Base-by-base conservation (phyloP, 2,888 invertebrate genomes). In the Priocnemis perturbator region DNA sequence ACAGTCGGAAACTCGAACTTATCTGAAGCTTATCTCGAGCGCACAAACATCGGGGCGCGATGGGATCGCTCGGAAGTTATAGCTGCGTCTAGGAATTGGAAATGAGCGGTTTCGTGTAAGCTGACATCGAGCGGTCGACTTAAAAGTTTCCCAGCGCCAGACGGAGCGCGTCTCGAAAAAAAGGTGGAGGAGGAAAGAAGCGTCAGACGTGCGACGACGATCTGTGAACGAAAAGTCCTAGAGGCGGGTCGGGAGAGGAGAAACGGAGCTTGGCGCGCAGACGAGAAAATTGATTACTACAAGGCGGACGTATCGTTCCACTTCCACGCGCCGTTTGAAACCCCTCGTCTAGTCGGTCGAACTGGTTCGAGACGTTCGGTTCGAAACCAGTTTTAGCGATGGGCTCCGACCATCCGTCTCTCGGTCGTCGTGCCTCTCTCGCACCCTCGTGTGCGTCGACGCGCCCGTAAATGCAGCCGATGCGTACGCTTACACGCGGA, bases 331-430 rank as follows among this genome's bases (percentile, higher is more conserved):
- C 57, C 61, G 37, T 68, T 64, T 65, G 64, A 67, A 65, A 50
- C 9, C 17, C 62, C 56, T 71, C 61, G 71, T 73, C 71, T 76
- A 72, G 79, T 68, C 71, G 52, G 50, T 62, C 64, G 67, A 77
- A 79, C 80, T 79, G 79, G 79, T 80, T 71, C 79, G 77, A 79
- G 37, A 76, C 72, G 63, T 63, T 64, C 64, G 74, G 66, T 74
- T 66, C 50, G 66, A 69, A 80, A 79, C 80, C 80, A 80, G 80
- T 80, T 79, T 64, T n/a, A 37, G 48, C 72, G 58, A 77, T 63
- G 69, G 63, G 57, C 55, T 23, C 53, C 9, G 65, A 57, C 67
- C 66, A 69, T 79, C 69, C 67, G 69, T 73, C 75, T 79, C 73
- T n/a, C n/a, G 73, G 65, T 79, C 70, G 71, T 60, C 64, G 67